Evolutionary conservation across 2,113 vertebrate genomes (phyloP).

Genomic region (Dipodomys stephensi): DNA sequence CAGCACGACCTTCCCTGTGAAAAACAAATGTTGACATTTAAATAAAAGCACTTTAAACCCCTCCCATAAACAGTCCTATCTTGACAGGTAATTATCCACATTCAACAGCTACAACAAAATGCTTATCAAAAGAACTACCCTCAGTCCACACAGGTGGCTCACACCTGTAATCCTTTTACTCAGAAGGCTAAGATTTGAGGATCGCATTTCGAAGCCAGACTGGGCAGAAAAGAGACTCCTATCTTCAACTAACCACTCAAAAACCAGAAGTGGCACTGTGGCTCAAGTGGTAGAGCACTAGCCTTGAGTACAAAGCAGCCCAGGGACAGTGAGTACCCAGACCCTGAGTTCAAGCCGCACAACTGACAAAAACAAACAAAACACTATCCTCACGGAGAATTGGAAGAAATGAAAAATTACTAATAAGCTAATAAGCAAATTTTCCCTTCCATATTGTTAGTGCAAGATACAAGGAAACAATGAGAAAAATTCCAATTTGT

Average conservation of each 20-base stretch:
- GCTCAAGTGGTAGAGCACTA: no score
- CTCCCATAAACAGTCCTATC: constrained; percentile 18
- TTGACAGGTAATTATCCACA: constrained; percentile 14
- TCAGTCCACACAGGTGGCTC: no score
- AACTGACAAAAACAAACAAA: no score
- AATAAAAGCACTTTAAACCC: constrained; percentile 40
- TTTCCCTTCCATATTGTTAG: neutral
- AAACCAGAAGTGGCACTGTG: no score
- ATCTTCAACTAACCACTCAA: no score
- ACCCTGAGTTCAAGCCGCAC: no score
- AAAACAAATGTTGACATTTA: constrained; percentile 73
- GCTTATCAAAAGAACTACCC: neutral
- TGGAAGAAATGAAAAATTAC: constrained; percentile 12
- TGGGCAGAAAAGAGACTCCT: no score
- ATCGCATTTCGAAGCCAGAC: no score
- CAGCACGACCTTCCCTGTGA: constrained; percentile 96
- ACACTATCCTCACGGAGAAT: neutral
- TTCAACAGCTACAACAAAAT: constrained; percentile 17
- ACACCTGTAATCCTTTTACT: no score
- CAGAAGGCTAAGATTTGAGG: no score
- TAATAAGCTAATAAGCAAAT: neutral
- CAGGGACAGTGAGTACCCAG: no score
- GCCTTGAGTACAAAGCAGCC: no score
- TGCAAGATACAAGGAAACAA: neutral
- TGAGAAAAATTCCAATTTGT: neutral